phyloP scores from a whole-genome alignment of 2,113 vertebrate species.

The Sander vitreus region DNA sequence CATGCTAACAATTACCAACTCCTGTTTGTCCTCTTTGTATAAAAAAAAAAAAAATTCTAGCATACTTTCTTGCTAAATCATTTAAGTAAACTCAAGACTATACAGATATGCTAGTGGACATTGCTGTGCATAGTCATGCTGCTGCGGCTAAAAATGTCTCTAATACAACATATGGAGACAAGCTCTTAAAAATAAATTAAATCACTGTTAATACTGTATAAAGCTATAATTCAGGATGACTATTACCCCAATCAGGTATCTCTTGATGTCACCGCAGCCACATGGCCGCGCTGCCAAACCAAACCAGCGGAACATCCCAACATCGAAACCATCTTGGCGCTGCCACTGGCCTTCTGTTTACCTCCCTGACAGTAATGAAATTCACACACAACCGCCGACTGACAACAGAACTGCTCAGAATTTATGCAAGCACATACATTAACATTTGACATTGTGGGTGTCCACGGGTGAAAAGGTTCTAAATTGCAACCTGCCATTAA shows the following conservation, averaged over 20 bases:
- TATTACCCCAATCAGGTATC: not conserved
- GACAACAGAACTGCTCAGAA: slow-evolving; percentile 26
- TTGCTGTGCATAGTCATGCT: no score
- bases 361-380: slow-evolving; percentile 71
- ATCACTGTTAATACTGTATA: no score
- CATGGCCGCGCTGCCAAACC: slow-evolving; percentile 50
- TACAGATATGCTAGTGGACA: no score
- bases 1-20: not conserved
- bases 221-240: not conserved
- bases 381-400: slow-evolving; percentile 49
- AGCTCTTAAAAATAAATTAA: not conserved
- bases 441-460: slow-evolving; percentile 65
- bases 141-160: not conserved
- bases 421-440: slow-evolving; percentile 66
- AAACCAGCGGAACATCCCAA: slow-evolving; percentile 35
- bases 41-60: not conserved
- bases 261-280: slow-evolving; percentile 57
- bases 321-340: slow-evolving; percentile 73
- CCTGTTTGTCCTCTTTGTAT: not conserved
- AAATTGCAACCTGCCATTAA: slow-evolving; percentile 63
- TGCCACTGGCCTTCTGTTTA: slow-evolving; percentile 68
- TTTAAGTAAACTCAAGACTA: not conserved
- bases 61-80: not conserved
- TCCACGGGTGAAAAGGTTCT: slow-evolving; percentile 66
- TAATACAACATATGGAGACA: not conserved